Percentiles rank a stretch among this genome's conserved stretches.
These are phyloP conservation scores for Sapayoa aenigma DNA, from an alignment of 2,113 vertebrate genomes.

Conservation along the genomic window DNA sequence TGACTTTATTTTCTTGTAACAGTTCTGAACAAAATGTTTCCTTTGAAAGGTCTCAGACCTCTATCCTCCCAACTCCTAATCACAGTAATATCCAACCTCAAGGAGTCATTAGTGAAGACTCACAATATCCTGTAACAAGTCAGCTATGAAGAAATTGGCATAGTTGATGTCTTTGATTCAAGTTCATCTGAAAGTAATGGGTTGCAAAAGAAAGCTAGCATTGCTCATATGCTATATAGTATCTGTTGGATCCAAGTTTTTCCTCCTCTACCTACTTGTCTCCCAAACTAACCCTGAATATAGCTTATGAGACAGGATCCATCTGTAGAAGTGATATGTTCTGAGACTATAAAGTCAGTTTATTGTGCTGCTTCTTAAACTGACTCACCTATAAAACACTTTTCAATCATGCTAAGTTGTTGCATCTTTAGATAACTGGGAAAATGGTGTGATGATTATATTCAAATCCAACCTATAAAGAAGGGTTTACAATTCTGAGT, in stretches of 20 bases:
- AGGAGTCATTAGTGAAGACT: constrained; percentile 69
- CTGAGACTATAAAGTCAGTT: constrained; percentile 9
- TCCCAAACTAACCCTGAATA: constrained; percentile 11
- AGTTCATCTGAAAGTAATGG: constrained; percentile 65
- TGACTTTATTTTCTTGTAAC: constrained; percentile 67
- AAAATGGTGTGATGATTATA: constrained; percentile 27
- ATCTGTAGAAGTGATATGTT: constrained; percentile 32
- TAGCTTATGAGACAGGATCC: constrained; percentile 18
- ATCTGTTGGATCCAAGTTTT: not conserved
- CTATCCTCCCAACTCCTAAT: constrained; percentile 70
- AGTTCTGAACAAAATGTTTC: constrained; percentile 68
- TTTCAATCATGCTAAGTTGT: constrained; percentile 15
- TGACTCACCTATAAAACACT: constrained; percentile 24
- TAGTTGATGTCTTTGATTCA: constrained; percentile 67
- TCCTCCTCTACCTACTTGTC: not conserved
- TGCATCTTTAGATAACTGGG: constrained; percentile 48
- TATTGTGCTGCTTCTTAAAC: constrained; percentile 47
- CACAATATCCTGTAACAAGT: constrained; percentile 65
- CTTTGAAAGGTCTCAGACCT: constrained; percentile 70
- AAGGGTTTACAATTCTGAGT: constrained; percentile 49
- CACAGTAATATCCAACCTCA: constrained; percentile 70
- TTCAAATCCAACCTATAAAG: constrained; percentile 34
- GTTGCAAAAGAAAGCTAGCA: constrained; percentile 54
- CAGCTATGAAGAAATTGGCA: constrained; percentile 65
- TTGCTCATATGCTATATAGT: constrained; percentile 13